Percentiles rank a stretch among this genome's conserved stretches.
phyloP scores from a whole-genome alignment of 2,888 invertebrate genomes.

The Nemotelus pantherinus region DNA sequence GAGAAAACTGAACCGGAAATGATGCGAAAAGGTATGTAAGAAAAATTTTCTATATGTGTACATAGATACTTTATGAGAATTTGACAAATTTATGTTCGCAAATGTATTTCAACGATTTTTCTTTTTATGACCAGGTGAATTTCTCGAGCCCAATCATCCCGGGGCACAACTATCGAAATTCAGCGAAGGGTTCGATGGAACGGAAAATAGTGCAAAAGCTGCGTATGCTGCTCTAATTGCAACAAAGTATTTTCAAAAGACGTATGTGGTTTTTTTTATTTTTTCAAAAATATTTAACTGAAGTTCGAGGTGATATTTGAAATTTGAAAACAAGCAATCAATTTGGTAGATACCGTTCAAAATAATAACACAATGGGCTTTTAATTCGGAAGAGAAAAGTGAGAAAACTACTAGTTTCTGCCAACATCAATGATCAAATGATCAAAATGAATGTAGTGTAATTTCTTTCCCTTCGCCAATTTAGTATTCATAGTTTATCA shows the following conservation, averaged over 20 bases:
- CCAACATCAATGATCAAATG: too few species aligned
- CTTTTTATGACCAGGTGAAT: slow-evolving; percentile 57
- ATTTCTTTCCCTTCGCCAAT: not conserved
- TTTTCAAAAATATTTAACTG: not conserved
- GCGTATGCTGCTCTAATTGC: slow-evolving; percentile 64
- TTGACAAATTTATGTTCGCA: slow-evolving; percentile 33
- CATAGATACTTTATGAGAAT: not conserved
- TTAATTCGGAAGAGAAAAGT: too few species aligned
- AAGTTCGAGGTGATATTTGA: not conserved
- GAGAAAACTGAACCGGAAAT: slow-evolving; percentile 62
- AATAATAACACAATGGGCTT: too few species aligned
- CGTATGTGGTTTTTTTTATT: slow-evolving; percentile 57
- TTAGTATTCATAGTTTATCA: too few species aligned
- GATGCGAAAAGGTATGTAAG: slow-evolving; percentile 59
- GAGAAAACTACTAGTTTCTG: too few species aligned
- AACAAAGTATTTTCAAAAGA: slow-evolving; percentile 63
- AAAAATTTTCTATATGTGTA: not conserved
- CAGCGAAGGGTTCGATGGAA: slow-evolving; percentile 59
- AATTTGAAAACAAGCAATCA: too few species aligned
- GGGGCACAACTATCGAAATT: slow-evolving; percentile 62
- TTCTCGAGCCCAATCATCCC: slow-evolving; percentile 62
- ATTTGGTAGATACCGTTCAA: too few species aligned
- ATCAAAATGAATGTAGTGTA: not conserved
- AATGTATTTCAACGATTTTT: slow-evolving; percentile 8
- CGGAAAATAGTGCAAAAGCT: slow-evolving; percentile 60